A percentile compares a stretch with the other conserved stretches of the same genome.
phyloP scores from a whole-genome alignment of 2,888 invertebrate genomes.

The Orthonevra nobilis region DNA sequence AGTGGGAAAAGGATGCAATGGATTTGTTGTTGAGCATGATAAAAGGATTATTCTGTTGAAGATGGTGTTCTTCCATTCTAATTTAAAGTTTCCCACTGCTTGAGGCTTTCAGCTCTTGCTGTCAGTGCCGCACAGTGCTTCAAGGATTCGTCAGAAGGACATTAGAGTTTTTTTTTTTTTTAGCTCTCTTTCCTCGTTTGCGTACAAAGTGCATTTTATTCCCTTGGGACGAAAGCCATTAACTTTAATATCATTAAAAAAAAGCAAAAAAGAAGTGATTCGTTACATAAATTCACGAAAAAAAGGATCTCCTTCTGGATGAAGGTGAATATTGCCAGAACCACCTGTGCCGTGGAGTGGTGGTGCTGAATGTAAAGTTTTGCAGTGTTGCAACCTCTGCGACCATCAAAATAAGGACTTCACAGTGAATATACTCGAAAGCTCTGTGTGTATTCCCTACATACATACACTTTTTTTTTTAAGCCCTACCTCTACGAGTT shows the following conservation, averaged over 20 bases:
- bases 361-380: too few species aligned
- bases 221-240: conserved; percentile 19
- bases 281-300: conserved; percentile 3
- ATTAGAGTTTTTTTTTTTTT: neutral
- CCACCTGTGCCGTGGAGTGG: conserved; percentile 5
- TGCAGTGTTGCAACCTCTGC: conserved; percentile 13
- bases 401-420: neutral
- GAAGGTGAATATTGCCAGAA: conserved; percentile 21
- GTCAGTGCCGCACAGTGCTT: neutral
- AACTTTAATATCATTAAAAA: conserved; percentile 36
- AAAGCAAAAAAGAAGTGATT: conserved; percentile 8
- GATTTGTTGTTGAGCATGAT: too few species aligned
- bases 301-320: neutral
- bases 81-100: conserved; percentile 1
- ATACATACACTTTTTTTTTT: conserved; percentile 17
- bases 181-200: neutral
- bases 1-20: too few species aligned
- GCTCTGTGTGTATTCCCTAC: neutral
- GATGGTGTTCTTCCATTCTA: neutral
- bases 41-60: neutral
- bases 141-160: neutral
- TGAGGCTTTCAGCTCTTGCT: neutral
- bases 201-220: conserved; percentile 28
- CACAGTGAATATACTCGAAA: neutral
- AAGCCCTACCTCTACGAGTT: conserved; percentile 1